Base-by-base conservation (phyloP, 2,888 invertebrate species). In the Andricus curvator region DNA sequence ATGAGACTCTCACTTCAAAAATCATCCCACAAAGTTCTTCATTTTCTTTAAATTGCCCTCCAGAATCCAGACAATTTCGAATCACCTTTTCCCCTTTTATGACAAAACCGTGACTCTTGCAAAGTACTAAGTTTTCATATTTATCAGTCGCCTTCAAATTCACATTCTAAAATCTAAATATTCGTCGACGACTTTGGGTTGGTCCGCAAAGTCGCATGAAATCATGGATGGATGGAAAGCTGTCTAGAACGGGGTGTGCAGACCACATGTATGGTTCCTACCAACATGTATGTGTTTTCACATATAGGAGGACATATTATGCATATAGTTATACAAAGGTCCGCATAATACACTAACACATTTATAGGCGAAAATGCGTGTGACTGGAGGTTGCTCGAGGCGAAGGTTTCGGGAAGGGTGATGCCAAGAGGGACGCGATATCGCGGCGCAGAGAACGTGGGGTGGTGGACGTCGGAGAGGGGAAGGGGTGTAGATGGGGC, bases 361-460 rank as follows among this genome's bases (percentile, higher is more conserved):
- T 33, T 37, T n/a, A 56, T n/a, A 84, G 81, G 79, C 37, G 83
- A 81, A 86, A 88, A 85, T 88, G 81, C 87, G 87, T 88, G 85
- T 86, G 86, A 87, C 87, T 88, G 85, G 84, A 84, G 82, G 81
- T 82, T 85, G 84, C 78, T 81, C 37, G 84, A 85, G 82, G 79
- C 84, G 84, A 87, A 84, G 85, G 86, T 85, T 87, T 87, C 81
- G 83, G 83, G 82, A 85, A 81, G 83, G 86, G 85, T 86, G 85
- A 86, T 84, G 87, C 82, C 85, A 85, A 86, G 86, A 85, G 84
- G 85, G 85, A 82, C 83, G 84, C 81, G 84, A 86, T 83, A 85
- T 78, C 81, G 86, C 74, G 74, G 33, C 74, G 74, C 74, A 74
- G n/a, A 84, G 82, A 80, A 79, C 77, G 76, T 70, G 83, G 80